These are phyloP conservation scores for Apomyelois bistriatella DNA, from an alignment of 2,888 invertebrate species.

Conservation along the genomic window DNA sequence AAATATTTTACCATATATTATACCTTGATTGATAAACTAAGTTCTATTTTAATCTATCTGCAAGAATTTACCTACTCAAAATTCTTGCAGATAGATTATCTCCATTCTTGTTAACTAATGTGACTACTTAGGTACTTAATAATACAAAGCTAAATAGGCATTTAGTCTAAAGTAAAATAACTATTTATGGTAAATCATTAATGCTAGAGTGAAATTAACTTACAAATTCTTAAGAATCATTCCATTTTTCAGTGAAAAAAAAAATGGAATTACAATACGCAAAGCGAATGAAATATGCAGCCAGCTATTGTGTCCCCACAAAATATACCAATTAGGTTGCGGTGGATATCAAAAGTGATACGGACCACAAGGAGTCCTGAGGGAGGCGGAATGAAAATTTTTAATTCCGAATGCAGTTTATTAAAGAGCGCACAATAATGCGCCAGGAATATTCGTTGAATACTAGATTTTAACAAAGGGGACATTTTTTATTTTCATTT, in stretches of 20 bases:
- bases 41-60: too few species aligned
- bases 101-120: too few species aligned
- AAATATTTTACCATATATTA: too few species aligned
- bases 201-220: too few species aligned
- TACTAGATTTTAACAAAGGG: conserved; percentile 63
- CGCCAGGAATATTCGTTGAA: conserved; percentile 57
- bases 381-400: conserved; percentile 69
- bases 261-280: conserved; percentile 59
- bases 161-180: too few species aligned
- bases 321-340: conserved; percentile 77
- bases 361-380: conserved; percentile 40
- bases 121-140: too few species aligned
- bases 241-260: conserved; percentile 26
- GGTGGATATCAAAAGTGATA: conserved; percentile 75
- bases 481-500: conserved; percentile 53
- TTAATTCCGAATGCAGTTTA: conserved; percentile 80
- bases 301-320: conserved; percentile 67
- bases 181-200: too few species aligned
- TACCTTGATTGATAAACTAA: too few species aligned
- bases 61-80: too few species aligned
- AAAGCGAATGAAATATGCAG: conserved; percentile 70
- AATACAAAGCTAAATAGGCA: too few species aligned
- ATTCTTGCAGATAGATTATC: too few species aligned
- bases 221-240: not conserved
- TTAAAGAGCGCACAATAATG: conserved; percentile 73